phyloP scores from a whole-genome alignment of 2,888 invertebrate genomes.

The Dolichomitus sp. region DNA sequence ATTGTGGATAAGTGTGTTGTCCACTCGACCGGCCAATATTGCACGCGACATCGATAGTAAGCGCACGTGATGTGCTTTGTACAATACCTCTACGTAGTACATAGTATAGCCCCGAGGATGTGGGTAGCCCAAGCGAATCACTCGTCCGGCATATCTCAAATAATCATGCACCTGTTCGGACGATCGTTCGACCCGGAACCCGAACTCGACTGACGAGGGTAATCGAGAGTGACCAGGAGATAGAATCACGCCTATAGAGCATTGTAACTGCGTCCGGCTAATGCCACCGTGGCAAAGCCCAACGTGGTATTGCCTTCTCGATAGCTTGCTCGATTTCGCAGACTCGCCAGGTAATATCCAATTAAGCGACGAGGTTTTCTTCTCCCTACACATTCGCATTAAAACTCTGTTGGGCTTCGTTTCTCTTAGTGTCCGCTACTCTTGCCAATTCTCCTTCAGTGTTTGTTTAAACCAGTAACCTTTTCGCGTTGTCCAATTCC shows the following conservation, averaged over 20 bases:
- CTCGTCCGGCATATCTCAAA: slow-evolving; percentile 46
- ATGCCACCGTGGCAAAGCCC: slow-evolving; percentile 3
- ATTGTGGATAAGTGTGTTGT: slow-evolving; percentile 48
- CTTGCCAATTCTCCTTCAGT: slow-evolving; percentile 4
- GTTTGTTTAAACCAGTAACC: neutral
- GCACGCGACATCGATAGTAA: slow-evolving; percentile 50
- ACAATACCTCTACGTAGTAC: neutral
- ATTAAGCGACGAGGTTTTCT: slow-evolving; percentile 72
- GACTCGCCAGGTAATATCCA: slow-evolving; percentile 73
- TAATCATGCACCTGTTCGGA: slow-evolving; percentile 38
- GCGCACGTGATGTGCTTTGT: slow-evolving; percentile 20
- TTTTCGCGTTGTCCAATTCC: slow-evolving; percentile 16
- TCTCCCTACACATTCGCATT: slow-evolving; percentile 72
- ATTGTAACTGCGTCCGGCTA: neutral
- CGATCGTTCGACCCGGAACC: slow-evolving; percentile 16
- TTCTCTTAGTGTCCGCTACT: slow-evolving; percentile 46
- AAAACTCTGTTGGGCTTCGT: slow-evolving; percentile 77
- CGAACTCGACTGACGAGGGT: slow-evolving; percentile 4
- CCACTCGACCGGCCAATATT: slow-evolving; percentile 45
- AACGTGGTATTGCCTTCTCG: slow-evolving; percentile 27
- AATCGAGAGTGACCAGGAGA: slow-evolving; percentile 26
- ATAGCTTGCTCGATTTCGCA: slow-evolving; percentile 57
- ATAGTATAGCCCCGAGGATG: neutral
- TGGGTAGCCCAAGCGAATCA: slow-evolving; percentile 24
- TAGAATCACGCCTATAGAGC: slow-evolving; percentile 4